Evolutionary conservation across 2,888 invertebrate genomes (phyloP).

Genomic region (Nymphalis polychloros): DNA sequence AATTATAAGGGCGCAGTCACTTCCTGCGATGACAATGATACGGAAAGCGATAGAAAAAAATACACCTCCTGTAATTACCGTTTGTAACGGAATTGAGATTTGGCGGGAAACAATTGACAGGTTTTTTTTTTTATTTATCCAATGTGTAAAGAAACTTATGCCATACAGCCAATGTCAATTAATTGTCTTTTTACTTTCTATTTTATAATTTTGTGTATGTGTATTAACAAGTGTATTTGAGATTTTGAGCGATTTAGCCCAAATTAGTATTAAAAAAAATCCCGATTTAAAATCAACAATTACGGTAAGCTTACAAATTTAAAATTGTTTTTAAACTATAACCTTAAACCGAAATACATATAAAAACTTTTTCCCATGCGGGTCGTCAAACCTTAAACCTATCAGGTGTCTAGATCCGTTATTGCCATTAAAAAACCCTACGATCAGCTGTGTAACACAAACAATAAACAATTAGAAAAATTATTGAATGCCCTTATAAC

Average conservation of each 20-base stretch:
- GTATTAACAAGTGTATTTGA: no score
- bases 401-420: conserved; percentile 46
- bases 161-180: conserved; percentile 1
- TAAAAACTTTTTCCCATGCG: conserved; percentile 19
- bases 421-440: conserved; percentile 35
- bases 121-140: conserved; percentile 26
- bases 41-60: conserved; percentile 52
- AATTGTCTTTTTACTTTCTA: background rate
- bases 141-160: background rate
- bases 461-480: background rate
- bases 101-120: conserved; percentile 49
- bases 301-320: background rate
- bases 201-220: background rate
- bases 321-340: background rate
- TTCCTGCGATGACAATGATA: conserved; percentile 76
- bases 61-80: conserved; percentile 45
- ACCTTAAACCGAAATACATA: background rate
- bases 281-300: background rate
- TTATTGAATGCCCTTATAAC: background rate
- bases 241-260: no score
- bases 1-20: conserved; percentile 69
- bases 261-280: no score
- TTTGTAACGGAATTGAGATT: conserved; percentile 48
- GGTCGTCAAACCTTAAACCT: conserved; percentile 41
- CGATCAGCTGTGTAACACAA: conserved; percentile 42